Evolutionary conservation across 2,113 vertebrate species (phyloP), one percentile per base, ranked within the genome.

Genomic region (Morphnarchus princeps): DNA sequence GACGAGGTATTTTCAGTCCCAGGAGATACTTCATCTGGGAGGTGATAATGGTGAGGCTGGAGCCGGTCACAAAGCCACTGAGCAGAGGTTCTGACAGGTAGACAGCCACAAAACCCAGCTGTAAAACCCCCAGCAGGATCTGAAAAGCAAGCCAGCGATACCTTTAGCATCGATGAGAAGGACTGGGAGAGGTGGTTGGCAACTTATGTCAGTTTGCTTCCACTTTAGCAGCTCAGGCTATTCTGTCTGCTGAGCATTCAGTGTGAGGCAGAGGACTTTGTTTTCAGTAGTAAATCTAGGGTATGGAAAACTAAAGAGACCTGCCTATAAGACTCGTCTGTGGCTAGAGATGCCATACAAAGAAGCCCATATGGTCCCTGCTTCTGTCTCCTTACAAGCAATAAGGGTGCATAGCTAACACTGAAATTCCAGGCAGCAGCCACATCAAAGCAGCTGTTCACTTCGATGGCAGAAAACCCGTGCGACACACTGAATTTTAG

Each of bases 81-180:
- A 98, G 95, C 24, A 97, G 94, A 55, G 97, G 97, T 88, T 98
- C 98, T 76, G 97, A 97, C 50, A 97, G 89, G 94, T 98, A 98
- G 72, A 97, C 95, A 25, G 97, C 95, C 80, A 97, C 84, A 50
- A 98, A 98, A 57, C 97, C 97, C 74, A 98, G 42, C 91, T 97
- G 96, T 21, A 98, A 93, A 90, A 95, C 57, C 8, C 97, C 97
- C 90, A 98, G 77, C 90, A 98, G 92, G 69, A 98, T 95, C 96
- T 98, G 94, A 43, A 98, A 97, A 76, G 73, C 71, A 96, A 94
- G 71, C 3, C 90, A 92, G 38, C 1, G 57, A 10, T 65, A 63
- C 57, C 7, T 89, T 92, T 17, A 85, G 76, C 42, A 16, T 5
- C 19, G 2, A 22, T 42, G n/a, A 92, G 49, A 28, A 71, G 32